Percentiles rank a stretch among this genome's conserved stretches.
phyloP scores from a whole-genome alignment of 2,113 vertebrate genomes.

The Oenanthe oenanthe region DNA sequence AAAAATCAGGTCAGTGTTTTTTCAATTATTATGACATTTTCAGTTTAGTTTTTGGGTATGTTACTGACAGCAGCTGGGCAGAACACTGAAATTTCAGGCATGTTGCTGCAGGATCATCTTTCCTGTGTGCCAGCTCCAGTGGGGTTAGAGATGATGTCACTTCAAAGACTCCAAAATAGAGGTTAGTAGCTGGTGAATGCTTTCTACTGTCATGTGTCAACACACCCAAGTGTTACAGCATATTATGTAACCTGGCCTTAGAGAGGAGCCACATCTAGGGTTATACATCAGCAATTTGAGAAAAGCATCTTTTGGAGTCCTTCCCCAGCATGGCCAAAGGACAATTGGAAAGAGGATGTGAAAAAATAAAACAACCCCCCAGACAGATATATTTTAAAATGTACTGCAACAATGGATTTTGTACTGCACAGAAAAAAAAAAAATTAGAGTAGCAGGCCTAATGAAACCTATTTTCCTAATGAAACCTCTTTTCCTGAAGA shows the following conservation, averaged over 20 bases:
- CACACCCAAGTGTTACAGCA: background rate
- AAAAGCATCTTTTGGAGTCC: background rate
- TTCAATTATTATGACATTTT: background rate
- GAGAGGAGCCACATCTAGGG: background rate
- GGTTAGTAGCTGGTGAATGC: background rate
- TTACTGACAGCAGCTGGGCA: background rate
- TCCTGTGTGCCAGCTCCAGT: background rate
- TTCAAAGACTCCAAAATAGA: background rate
- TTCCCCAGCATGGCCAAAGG: background rate
- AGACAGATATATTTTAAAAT: background rate
- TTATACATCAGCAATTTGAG: background rate
- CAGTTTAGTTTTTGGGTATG: background rate
- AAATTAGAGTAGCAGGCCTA: background rate
- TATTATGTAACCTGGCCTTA: background rate
- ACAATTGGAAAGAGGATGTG: background rate
- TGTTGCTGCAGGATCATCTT: background rate
- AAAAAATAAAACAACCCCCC: background rate
- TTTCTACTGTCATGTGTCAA: background rate
- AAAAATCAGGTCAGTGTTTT: background rate
- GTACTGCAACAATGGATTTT: background rate
- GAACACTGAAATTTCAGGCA: background rate
- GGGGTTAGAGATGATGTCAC: background rate
- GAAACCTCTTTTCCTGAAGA: background rate
- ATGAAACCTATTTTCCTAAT: background rate
- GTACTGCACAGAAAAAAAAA: background rate